phyloP scores from a whole-genome alignment of 2,113 vertebrate genomes.

The Ceratotherium simum region DNA sequence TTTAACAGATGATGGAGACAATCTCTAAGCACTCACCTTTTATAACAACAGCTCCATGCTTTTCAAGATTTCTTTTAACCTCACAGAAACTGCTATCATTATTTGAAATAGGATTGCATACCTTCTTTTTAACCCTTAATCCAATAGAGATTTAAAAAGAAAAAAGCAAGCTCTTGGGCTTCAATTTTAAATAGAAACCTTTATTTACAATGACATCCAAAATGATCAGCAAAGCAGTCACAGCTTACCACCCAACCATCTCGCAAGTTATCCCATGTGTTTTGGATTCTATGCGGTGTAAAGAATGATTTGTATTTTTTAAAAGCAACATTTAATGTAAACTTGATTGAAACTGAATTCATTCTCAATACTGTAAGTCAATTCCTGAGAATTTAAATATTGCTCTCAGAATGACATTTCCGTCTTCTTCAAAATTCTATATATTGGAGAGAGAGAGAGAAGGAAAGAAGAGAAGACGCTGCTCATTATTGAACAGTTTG shows the following conservation, averaged over 20 bases:
- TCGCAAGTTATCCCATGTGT: slow-evolving; percentile 79
- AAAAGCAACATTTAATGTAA: slow-evolving; percentile 85
- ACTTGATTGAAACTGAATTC: slow-evolving; percentile 83
- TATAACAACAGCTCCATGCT: background rate
- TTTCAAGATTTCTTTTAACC: background rate
- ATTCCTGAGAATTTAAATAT: slow-evolving; percentile 89
- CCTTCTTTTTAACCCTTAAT: background rate
- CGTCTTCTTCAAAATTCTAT: slow-evolving; percentile 75
- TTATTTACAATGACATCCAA: slow-evolving; percentile 98
- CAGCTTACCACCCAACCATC: slow-evolving; percentile 90
- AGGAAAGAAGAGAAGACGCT: background rate
- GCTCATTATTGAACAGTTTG: slow-evolving; percentile 38
- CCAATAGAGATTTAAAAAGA: background rate
- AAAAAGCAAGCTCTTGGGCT: slow-evolving; percentile 49
- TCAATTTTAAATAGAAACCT: slow-evolving; percentile 97
- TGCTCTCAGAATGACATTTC: slow-evolving; percentile 88
- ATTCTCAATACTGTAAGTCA: slow-evolving; percentile 84
- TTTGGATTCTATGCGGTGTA: slow-evolving; percentile 82
- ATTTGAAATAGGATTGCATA: background rate
- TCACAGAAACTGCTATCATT: background rate
- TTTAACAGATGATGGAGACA: background rate
- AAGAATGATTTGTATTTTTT: slow-evolving; percentile 79
- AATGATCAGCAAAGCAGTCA: slow-evolving; percentile 88
- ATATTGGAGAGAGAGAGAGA: slow-evolving; percentile 18
- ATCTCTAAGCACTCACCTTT: background rate